Percentiles rank a stretch among this genome's conserved stretches.
Evolutionary conservation across 1,140 invertebrate genomes (phyloP).

Genomic region (Chlorops oryzae): DNA sequence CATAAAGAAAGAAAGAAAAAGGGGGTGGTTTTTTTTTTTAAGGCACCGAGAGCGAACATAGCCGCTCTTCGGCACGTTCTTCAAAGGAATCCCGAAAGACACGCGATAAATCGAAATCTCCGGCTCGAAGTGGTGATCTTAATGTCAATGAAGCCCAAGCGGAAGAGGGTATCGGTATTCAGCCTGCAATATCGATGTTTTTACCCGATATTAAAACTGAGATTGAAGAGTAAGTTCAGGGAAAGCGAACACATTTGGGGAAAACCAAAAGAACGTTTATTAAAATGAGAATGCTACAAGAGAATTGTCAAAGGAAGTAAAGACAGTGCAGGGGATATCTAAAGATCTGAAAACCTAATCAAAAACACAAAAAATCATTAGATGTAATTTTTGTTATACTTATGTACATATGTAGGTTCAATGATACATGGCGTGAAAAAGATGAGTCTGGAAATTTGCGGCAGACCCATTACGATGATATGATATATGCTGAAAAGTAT

Average conservation of each 20-base stretch:
- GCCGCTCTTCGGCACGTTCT: slow-evolving; percentile 67
- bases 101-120: slow-evolving; percentile 57
- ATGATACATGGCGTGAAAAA: slow-evolving; percentile 74
- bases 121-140: slow-evolving; percentile 51
- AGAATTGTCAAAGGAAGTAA: no score
- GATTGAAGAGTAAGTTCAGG: slow-evolving; percentile 54
- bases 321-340: no score
- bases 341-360: no score
- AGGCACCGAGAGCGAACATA: slow-evolving; percentile 67
- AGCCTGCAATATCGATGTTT: slow-evolving; percentile 54
- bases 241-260: no score
- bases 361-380: no score
- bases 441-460: slow-evolving; percentile 60
- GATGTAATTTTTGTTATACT: slow-evolving; percentile 3
- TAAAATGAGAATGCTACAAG: no score
- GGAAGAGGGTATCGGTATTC: slow-evolving; percentile 53
- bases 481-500: slow-evolving; percentile 77
- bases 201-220: slow-evolving; percentile 54
- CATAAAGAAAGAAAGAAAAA: not conserved
- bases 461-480: slow-evolving; percentile 71
- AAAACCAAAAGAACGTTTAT: no score
- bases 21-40: slow-evolving; percentile 9
- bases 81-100: slow-evolving; percentile 72
- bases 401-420: slow-evolving; percentile 48
- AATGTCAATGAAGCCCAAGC: slow-evolving; percentile 55